A percentile compares a stretch with the other conserved stretches of the same genome.
Evolutionary conservation across 2,888 invertebrate species (phyloP).

Genomic region (Hemicrepidius hirtus): DNA sequence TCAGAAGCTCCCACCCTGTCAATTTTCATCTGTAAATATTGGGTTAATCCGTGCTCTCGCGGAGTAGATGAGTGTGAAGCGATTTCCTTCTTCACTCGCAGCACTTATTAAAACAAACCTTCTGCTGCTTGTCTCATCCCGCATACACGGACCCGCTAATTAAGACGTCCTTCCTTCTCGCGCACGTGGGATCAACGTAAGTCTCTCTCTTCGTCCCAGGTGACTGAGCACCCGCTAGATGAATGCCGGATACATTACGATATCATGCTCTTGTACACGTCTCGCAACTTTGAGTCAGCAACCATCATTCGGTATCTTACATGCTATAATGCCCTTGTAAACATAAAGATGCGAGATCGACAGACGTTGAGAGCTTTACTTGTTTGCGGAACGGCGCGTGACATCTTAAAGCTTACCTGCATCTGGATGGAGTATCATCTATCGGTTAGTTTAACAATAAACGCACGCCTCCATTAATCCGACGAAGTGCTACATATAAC

Average conservation of each 20-base stretch:
- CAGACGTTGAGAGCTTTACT: constrained; percentile 53
- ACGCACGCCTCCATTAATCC: constrained; percentile 37
- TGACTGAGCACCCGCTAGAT: constrained; percentile 49
- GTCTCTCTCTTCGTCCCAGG: constrained; percentile 39
- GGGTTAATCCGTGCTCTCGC: constrained; percentile 68
- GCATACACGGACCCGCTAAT: constrained; percentile 67
- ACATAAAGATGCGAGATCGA: constrained; percentile 62
- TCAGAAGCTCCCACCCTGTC: constrained; percentile 63
- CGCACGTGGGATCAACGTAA: constrained; percentile 28
- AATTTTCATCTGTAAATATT: constrained; percentile 73
- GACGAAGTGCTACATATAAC: neutral
- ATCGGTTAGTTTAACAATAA: constrained; percentile 46
- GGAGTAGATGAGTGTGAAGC: constrained; percentile 63
- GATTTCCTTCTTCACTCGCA: constrained; percentile 65
- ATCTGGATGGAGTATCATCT: constrained; percentile 28
- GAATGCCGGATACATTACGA: constrained; percentile 50
- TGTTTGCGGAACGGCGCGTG: constrained; percentile 44
- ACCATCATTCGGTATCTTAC: constrained; percentile 59
- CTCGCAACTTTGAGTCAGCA: constrained; percentile 57
- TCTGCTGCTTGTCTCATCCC: constrained; percentile 63
- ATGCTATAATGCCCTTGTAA: constrained; percentile 61
- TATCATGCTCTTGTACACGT: constrained; percentile 57
- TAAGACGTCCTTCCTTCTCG: constrained; percentile 59
- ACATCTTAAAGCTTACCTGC: constrained; percentile 49
- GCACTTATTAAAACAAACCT: constrained; percentile 71